These are phyloP conservation scores for Capitella teleta DNA, from an alignment of 1,140 invertebrate genomes.

Conservation along the genomic window DNA sequence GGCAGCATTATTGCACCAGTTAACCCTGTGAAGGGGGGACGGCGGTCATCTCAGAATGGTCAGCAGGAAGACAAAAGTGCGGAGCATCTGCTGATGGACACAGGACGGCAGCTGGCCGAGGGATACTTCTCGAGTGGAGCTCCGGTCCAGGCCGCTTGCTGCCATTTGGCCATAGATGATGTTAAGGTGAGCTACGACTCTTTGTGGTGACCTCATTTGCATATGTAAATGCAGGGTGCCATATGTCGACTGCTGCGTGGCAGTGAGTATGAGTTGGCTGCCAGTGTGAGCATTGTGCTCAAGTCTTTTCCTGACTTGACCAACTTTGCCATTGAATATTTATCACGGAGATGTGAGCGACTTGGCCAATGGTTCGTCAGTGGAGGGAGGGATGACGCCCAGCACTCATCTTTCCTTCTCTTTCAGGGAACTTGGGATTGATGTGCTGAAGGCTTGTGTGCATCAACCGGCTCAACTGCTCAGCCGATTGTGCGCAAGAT, in stretches of 20 bases:
- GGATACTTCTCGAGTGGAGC: conserved; percentile 37
- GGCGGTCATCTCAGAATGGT: no score
- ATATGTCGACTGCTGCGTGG: conserved; percentile 39
- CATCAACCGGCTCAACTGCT: conserved; percentile 5
- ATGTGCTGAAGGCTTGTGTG: background rate
- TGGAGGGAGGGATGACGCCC: no score
- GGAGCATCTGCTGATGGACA: background rate
- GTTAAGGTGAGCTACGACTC: conserved; percentile 21
- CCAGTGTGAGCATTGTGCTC: conserved; percentile 32
- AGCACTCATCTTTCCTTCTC: no score
- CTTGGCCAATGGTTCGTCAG: conserved; percentile 31
- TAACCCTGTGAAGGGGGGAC: no score
- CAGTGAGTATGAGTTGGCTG: conserved; percentile 42
- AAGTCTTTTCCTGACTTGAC: conserved; percentile 19
- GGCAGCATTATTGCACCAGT: conserved; percentile 8
- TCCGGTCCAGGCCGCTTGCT: conserved; percentile 41
- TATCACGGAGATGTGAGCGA: conserved; percentile 38
- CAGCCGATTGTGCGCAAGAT: conserved; percentile 28
- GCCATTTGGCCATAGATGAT: conserved; percentile 39
- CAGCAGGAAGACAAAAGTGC: no score
- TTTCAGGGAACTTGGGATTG: conserved; percentile 4
- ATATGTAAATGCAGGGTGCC: conserved; percentile 28
- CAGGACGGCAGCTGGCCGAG: conserved; percentile 25
- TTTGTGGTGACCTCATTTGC: background rate
- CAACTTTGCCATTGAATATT: conserved; percentile 29